phyloP scores from a whole-genome alignment of 1,140 invertebrate genomes.

The Pseudomyrmex concolor region DNA sequence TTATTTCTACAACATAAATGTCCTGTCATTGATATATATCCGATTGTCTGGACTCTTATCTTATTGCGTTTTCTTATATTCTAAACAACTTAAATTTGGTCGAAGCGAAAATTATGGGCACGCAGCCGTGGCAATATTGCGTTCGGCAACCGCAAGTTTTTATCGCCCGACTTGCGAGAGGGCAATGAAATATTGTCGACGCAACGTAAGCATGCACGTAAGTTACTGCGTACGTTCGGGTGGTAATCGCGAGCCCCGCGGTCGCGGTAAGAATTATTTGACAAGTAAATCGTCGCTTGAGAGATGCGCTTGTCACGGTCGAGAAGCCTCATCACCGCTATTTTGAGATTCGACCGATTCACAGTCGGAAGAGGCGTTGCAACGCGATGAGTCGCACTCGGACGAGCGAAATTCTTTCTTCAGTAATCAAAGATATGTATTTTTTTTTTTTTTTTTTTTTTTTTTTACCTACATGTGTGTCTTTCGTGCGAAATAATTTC shows the following conservation, averaged over 20 bases:
- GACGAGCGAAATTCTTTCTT: neutral
- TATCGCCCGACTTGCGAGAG: conserved; percentile 33
- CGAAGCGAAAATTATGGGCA: neutral
- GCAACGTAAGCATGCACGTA: conserved; percentile 51
- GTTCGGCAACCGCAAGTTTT: conserved; percentile 41
- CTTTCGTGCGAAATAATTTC: neutral
- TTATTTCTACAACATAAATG: too few species aligned
- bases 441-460: neutral
- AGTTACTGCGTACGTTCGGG: conserved; percentile 50
- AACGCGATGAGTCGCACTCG: neutral
- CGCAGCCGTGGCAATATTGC: conserved; percentile 31
- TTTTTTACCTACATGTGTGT: neutral
- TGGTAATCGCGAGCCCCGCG: conserved; percentile 62
- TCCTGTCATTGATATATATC: too few species aligned
- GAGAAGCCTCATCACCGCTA: conserved; percentile 18
- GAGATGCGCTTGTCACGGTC: conserved; percentile 56
- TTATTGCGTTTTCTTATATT: neutral
- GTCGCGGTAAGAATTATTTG: conserved; percentile 65
- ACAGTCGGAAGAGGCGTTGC: neutral
- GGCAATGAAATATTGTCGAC: conserved; percentile 54
- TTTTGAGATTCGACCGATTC: conserved; percentile 33
- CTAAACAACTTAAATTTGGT: conserved; percentile 9
- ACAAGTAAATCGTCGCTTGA: conserved; percentile 64
- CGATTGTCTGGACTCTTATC: too few species aligned
- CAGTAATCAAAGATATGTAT: neutral